Evolutionary conservation across 2,797 vertebrate genomes (phyloP).

Genomic region (Orientallactaga sibirica): DNA sequence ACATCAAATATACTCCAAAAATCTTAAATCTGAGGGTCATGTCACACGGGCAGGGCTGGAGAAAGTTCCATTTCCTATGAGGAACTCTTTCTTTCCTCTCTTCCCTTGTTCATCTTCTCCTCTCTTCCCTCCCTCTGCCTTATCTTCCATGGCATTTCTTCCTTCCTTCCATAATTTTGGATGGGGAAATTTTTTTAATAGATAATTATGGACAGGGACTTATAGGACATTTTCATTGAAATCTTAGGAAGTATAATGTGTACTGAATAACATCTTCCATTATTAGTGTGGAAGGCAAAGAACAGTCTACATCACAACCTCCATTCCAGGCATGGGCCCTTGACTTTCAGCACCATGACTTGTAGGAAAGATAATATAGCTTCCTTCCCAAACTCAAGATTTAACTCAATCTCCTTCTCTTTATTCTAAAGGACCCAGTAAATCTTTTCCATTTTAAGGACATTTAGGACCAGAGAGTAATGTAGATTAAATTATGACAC

Average conservation of each 20-base stretch:
- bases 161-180: not conserved
- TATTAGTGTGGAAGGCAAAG: not conserved
- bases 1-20: not conserved
- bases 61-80: not conserved
- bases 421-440: not conserved
- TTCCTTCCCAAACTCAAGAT: constrained; percentile 19
- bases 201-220: not conserved
- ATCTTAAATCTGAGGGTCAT: not conserved
- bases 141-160: not conserved
- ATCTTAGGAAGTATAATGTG: not conserved
- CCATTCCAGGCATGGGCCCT: not conserved
- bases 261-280: not conserved
- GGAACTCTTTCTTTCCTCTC: not conserved
- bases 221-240: not conserved
- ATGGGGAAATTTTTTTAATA: constrained; percentile 4
- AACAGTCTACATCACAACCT: not conserved
- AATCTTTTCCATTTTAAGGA: constrained; percentile 17
- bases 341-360: not conserved
- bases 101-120: too few species aligned
- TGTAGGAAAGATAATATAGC: not conserved
- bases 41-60: not conserved
- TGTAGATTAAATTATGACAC: not conserved
- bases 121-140: not conserved
- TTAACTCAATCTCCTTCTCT: not conserved
- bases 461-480: not conserved